Evolutionary conservation across 2,113 vertebrate species (phyloP).

Genomic region (Nannospalax galili): DNA sequence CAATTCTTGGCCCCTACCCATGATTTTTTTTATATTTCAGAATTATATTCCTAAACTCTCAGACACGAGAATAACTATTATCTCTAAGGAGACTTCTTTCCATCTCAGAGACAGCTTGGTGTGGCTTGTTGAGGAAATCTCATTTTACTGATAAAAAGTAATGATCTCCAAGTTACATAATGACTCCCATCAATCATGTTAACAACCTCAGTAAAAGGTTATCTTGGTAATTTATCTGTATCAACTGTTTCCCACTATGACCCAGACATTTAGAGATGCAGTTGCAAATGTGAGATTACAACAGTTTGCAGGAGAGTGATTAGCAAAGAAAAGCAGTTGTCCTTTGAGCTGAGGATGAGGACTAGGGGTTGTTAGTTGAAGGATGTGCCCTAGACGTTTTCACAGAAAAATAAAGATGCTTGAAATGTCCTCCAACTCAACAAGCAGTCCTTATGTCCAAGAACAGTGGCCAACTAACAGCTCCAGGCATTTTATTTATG

Average conservation of each 20-base stretch:
- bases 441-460: not conserved
- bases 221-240: conserved; percentile 70
- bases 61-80: not conserved
- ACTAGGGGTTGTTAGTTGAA: not conserved
- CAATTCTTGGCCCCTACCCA: not conserved
- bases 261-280: conserved; percentile 63
- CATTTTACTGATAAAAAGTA: conserved; percentile 77
- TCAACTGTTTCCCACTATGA: conserved; percentile 16
- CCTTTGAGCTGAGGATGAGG: not conserved
- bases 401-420: not conserved
- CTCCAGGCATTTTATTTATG: not conserved
- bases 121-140: conserved; percentile 61
- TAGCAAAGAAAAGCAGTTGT: not conserved
- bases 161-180: conserved; percentile 72
- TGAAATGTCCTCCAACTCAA: not conserved
- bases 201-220: conserved; percentile 79
- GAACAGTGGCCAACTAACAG: not conserved
- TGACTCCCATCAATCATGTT: conserved; percentile 70
- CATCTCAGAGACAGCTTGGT: not conserved
- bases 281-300: conserved; percentile 53
- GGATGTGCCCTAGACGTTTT: not conserved
- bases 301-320: conserved; percentile 51
- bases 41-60: not conserved
- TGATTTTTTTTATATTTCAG: not conserved
- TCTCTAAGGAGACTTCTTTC: not conserved